Evolutionary conservation across 2,888 invertebrate genomes (phyloP).

Genomic region (Herminia tarsipennalis): DNA sequence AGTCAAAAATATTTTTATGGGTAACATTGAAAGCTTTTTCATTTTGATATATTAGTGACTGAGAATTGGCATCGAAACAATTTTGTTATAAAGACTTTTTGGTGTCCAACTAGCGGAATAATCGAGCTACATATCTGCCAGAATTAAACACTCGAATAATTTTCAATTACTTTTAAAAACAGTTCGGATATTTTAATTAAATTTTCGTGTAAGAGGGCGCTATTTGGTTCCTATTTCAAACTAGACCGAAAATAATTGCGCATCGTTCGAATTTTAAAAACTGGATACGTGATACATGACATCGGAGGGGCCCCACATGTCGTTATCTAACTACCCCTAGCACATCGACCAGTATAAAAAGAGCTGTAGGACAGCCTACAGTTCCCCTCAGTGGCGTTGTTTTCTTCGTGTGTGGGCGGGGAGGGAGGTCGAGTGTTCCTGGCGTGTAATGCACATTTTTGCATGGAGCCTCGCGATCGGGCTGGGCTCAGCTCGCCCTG

Average conservation of each 20-base stretch:
- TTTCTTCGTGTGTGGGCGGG: conserved; percentile 55
- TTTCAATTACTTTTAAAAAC: conserved; percentile 9
- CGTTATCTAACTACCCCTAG: conserved; percentile 69
- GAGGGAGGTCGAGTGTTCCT: conserved; percentile 64
- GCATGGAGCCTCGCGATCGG: conserved; percentile 77
- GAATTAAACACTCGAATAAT: conserved; percentile 32
- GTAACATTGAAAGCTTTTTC: too few species aligned
- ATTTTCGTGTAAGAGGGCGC: conserved; percentile 1
- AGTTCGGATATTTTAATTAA: conserved; percentile 30
- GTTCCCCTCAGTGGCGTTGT: conserved; percentile 56
- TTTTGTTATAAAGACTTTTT: conserved; percentile 28
- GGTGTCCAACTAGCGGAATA: conserved; percentile 26
- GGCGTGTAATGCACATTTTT: conserved; percentile 79
- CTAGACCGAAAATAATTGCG: conserved; percentile 51
- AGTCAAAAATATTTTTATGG: conserved; percentile 19
- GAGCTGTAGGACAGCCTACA: conserved; percentile 62
- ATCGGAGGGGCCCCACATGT: conserved; percentile 68
- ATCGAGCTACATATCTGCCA: conserved; percentile 21
- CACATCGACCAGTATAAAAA: conserved; percentile 58
- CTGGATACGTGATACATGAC: conserved; percentile 75
- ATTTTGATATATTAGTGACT: conserved; percentile 17
- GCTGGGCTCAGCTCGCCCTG: conserved; percentile 71
- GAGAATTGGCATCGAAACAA: conserved; percentile 29
- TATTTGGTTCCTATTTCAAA: conserved; percentile 32
- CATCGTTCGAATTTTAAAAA: conserved; percentile 59